Conservation (phyloP, 1,140 invertebrate species). For the Andricus grossulariae region DNA sequence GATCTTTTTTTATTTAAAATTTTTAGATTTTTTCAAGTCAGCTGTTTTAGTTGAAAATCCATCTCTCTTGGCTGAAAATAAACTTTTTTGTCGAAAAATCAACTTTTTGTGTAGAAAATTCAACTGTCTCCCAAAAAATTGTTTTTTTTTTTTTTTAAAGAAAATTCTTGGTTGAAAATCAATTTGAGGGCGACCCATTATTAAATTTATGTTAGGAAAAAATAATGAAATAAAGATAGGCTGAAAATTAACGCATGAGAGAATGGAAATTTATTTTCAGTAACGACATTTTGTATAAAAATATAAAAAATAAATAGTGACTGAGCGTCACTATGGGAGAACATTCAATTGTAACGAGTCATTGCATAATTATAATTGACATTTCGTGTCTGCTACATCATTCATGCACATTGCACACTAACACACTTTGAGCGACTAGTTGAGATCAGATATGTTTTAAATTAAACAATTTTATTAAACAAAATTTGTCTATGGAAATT, state of each 20-base stretch:
- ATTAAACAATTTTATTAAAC: not conserved
- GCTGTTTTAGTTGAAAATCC: no score
- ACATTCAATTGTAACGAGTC: not conserved
- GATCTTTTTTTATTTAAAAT: no score
- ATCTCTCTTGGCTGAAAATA: no score
- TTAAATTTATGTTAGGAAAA: not conserved
- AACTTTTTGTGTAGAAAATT: no score
- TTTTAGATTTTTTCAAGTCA: no score
- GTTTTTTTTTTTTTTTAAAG: no score
- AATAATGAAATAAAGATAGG: not conserved
- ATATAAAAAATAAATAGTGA: constrained; percentile 65
- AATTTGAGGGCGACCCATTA: no score
- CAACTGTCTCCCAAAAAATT: no score
- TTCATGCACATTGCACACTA: not conserved
- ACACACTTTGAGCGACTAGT: constrained; percentile 38
- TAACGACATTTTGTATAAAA: constrained; percentile 58
- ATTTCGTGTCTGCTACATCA: constrained; percentile 3
- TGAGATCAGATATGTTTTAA: constrained; percentile 37
- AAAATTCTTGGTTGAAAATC: no score
- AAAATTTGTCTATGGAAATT: not conserved
- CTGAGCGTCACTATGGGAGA: constrained; percentile 40
- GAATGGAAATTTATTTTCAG: constrained; percentile 13
- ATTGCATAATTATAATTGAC: constrained; percentile 29
- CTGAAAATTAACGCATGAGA: constrained; percentile 4
- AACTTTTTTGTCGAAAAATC: no score